phyloP scores from a whole-genome alignment of 2,797 vertebrate genomes.

The Ibycter americanus region DNA sequence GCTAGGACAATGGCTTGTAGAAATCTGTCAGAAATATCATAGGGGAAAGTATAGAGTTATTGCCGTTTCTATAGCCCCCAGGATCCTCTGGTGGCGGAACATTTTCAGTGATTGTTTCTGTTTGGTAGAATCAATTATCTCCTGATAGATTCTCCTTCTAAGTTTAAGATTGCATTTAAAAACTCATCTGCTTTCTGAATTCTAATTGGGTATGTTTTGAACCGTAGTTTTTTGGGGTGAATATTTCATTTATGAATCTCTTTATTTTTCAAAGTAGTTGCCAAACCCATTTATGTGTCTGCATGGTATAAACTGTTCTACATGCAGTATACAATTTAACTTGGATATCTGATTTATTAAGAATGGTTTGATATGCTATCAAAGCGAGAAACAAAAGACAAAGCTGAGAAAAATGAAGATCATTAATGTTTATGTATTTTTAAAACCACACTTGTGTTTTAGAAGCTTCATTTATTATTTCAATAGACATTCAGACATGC shows the following conservation, averaged over 20 bases:
- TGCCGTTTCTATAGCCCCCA: constrained; percentile 64
- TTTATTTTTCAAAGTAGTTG: constrained; percentile 60
- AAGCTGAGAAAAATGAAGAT: constrained; percentile 51
- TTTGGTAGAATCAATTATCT: constrained; percentile 76
- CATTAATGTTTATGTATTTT: constrained; percentile 58
- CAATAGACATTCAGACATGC: constrained; percentile 5
- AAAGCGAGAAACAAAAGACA: constrained; percentile 32
- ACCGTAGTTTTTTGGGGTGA: constrained; percentile 52
- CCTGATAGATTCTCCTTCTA: constrained; percentile 74
- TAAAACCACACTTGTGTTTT: constrained; percentile 36
- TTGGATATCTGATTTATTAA: constrained; percentile 60
- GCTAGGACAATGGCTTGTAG: constrained; percentile 19
- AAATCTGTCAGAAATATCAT: constrained; percentile 52
- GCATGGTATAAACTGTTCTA: constrained; percentile 29
- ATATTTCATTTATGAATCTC: constrained; percentile 71
- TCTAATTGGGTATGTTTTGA: constrained; percentile 67
- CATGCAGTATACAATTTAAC: constrained; percentile 23
- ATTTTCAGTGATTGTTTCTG: constrained; percentile 73
- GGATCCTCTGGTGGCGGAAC: constrained; percentile 61
- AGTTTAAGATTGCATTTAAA: constrained; percentile 76
- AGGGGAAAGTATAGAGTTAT: constrained; percentile 45
- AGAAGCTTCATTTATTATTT: constrained; percentile 45
- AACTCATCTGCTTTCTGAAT: constrained; percentile 73
- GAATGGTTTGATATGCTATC: constrained; percentile 39
- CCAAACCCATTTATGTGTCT: constrained; percentile 46